Evolutionary conservation across 1,140 invertebrate genomes (phyloP), one percentile per base, ranked within the genome.

Genomic region (Charaxes varanes): DNA sequence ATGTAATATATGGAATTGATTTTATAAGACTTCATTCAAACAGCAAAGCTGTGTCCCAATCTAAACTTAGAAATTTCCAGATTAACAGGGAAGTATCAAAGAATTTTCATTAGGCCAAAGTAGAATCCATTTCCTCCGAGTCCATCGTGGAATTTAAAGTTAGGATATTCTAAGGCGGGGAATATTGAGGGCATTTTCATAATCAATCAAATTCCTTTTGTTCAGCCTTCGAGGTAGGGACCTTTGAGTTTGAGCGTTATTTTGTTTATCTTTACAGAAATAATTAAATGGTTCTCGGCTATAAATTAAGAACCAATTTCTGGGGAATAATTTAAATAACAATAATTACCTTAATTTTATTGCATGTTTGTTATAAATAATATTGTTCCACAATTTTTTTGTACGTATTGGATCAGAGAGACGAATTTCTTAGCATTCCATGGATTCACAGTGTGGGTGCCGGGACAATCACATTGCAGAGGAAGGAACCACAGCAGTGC

Each of bases 31-130:
- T 51, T 27, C 17, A 41, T 40, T 45, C 12, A 36, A 45, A 45
- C 37, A 51, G 41, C 36, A 51, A 45, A 31, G 26, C 33, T 30
- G 31, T 28, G 28, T 18, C 14, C 13, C 33, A 41, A 31, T 31
- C 26, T 13, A 10, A 49, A 49, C 32, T 51, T 41, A 32, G 44
- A 47, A 47, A 47, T 33, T 53, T 43, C 23, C 14, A 41, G 44
- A 53, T 53, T 48, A 57, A 41, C n/a, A 38, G 33, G 21, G 24
- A 40, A 36, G 36, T 42, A 50, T 49, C 43, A 32, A 59, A 59
- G 55, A 51, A 59, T 59, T 54, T 59, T 59, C 55, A 59, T 59
- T 54, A 54, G 37, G 41, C 36, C 37, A 44, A 48, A 59, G 55
- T 54, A 44, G 55, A 50, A 54, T 48, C 53, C 47, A 51, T 55